Conservation (phyloP, 2,113 vertebrate species). For the Pituophis catenifer region DNA sequence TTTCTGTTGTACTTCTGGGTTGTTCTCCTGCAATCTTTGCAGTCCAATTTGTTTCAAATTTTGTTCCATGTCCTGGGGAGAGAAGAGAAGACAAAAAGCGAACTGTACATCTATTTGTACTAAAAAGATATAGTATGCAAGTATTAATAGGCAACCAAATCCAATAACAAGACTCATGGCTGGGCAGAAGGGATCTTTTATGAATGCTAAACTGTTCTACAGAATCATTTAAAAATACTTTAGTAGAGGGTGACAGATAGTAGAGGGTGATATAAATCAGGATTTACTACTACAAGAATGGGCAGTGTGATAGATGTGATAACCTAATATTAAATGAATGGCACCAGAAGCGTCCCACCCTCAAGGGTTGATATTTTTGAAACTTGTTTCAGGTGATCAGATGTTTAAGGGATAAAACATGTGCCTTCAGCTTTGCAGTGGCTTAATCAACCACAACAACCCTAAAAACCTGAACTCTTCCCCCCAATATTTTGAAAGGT, state of each 20-base stretch:
- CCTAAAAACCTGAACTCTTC: neutral
- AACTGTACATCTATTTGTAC: neutral
- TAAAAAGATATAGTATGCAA: neutral
- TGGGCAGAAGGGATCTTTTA: neutral
- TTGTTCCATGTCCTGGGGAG: slow-evolving; percentile 67
- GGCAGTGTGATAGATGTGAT: neutral
- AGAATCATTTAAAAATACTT: neutral
- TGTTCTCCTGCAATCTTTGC: slow-evolving; percentile 60
- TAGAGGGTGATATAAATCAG: neutral
- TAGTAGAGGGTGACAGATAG: neutral
- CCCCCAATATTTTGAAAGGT: neutral
- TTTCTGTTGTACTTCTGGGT: slow-evolving; percentile 58
- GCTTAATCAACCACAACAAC: neutral
- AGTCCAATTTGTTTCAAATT: slow-evolving; percentile 65
- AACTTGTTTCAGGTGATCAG: neutral
- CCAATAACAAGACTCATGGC: neutral
- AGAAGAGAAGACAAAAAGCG: slow-evolving; percentile 9
- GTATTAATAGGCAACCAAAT: neutral
- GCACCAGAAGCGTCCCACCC: neutral
- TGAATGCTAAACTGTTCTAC: neutral
- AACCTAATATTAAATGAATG: neutral
- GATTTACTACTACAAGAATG: neutral
- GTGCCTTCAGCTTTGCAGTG: neutral
- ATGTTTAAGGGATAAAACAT: neutral
- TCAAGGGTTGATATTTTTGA: neutral